Evolutionary conservation across 2,113 vertebrate species (phyloP).

Genomic region (Dryoscopus gambensis): DNA sequence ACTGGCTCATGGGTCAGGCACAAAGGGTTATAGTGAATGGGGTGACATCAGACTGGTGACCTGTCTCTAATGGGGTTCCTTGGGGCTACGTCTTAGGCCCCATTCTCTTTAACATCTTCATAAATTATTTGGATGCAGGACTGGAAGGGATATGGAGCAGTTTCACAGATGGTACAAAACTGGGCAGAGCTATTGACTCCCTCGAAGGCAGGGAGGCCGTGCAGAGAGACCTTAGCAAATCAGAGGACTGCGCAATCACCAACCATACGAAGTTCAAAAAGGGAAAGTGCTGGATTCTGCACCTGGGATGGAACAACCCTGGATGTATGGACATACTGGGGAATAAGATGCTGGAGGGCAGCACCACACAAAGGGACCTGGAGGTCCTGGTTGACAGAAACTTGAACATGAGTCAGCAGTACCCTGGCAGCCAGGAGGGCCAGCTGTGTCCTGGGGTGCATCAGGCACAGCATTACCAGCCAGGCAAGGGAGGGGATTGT

Average conservation of each 20-base stretch:
- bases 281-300: neutral
- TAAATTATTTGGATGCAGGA: neutral
- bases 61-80: neutral
- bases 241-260: neutral
- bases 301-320: neutral
- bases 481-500: neutral
- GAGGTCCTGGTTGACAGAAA: too few relatives aligned
- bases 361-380: neutral
- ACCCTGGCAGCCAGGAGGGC: neutral
- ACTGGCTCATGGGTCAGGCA: neutral
- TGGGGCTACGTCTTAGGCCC: neutral
- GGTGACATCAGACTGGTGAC: neutral
- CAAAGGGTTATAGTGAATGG: neutral
- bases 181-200: neutral
- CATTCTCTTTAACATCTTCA: neutral
- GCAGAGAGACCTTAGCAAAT: neutral
- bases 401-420: neutral
- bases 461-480: neutral
- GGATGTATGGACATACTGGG: accelerated
- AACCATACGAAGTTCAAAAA: neutral
- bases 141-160: neutral
- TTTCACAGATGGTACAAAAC: neutral
- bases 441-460: accelerated
- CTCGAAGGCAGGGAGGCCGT: neutral
- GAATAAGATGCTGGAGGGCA: neutral